Conservation (phyloP, 2,888 invertebrate genomes). For the Punctoribates punctum region DNA sequence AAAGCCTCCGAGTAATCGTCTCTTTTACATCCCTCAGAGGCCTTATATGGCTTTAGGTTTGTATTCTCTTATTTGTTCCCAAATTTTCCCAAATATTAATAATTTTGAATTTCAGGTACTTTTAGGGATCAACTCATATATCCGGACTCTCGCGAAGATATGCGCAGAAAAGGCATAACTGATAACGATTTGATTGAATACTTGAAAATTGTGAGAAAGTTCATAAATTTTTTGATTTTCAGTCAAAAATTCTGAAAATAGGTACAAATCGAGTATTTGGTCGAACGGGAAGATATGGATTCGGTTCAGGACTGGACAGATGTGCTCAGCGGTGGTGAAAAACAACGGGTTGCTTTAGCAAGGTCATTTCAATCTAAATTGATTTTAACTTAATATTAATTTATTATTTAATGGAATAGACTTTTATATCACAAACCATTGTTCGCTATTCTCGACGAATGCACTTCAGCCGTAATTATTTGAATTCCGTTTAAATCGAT, state of each 20-base stretch:
- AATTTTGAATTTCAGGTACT: slow-evolving; percentile 64
- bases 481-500: neutral
- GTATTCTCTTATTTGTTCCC: neutral
- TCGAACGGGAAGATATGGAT: slow-evolving; percentile 82
- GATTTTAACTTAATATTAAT: slow-evolving; percentile 11
- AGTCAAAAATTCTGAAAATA: slow-evolving; percentile 51
- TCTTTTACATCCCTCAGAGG: slow-evolving; percentile 84
- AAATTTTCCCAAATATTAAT: neutral
- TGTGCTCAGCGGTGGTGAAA: slow-evolving; percentile 95
- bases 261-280: slow-evolving; percentile 78
- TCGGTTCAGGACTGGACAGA: slow-evolving; percentile 98
- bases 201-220: slow-evolving; percentile 59
- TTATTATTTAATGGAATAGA: slow-evolving; percentile 58
- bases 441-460: slow-evolving; percentile 98
- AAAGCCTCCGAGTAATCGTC: slow-evolving; percentile 89
- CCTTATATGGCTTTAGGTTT: slow-evolving; percentile 43
- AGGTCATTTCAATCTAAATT: neutral
- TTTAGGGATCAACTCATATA: slow-evolving; percentile 88
- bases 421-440: slow-evolving; percentile 96
- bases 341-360: slow-evolving; percentile 84
- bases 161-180: slow-evolving; percentile 65
- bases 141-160: slow-evolving; percentile 84
- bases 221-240: slow-evolving; percentile 45
- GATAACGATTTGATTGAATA: slow-evolving; percentile 74
- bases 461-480: slow-evolving; percentile 78